Conservation (phyloP, 2,888 invertebrate species). For the Alcis repandata region DNA sequence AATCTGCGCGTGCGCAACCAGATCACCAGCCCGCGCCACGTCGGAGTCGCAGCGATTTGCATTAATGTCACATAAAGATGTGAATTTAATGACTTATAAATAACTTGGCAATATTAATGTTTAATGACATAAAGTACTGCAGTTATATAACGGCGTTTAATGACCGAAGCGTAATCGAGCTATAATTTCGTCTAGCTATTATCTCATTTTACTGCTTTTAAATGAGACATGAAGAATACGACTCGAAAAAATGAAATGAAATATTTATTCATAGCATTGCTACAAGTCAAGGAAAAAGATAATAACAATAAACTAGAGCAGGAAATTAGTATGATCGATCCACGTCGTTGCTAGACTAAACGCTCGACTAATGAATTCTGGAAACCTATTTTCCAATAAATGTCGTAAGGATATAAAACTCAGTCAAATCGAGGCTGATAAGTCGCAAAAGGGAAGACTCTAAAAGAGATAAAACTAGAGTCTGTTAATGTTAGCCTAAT, state of each 20-base stretch:
- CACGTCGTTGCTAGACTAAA: background rate
- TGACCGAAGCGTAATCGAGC: slow-evolving; percentile 11
- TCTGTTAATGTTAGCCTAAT: no score
- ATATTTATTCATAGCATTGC: no score
- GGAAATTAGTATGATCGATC: no score
- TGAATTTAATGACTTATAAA: slow-evolving; percentile 25
- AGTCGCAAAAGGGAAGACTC: no score
- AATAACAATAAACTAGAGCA: no score
- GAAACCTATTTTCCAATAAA: no score
- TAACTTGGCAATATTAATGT: slow-evolving; percentile 20
- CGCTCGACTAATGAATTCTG: background rate
- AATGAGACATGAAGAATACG: background rate
- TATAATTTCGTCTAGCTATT: slow-evolving; percentile 6
- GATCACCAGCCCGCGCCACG: background rate
- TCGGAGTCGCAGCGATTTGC: slow-evolving; percentile 30
- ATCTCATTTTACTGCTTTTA: slow-evolving; percentile 11
- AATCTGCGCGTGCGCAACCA: background rate
- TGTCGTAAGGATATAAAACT: no score
- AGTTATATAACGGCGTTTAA: slow-evolving; percentile 17
- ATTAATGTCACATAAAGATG: slow-evolving; percentile 37
- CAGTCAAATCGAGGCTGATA: no score
- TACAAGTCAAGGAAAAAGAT: no score
- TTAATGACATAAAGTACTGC: slow-evolving; percentile 23
- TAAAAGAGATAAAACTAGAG: no score
- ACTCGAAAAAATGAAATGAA: no score